Evolutionary conservation across 2,113 vertebrate genomes (phyloP), one percentile per base, ranked within the genome.

Genomic region (Cinclus mexicanus): DNA sequence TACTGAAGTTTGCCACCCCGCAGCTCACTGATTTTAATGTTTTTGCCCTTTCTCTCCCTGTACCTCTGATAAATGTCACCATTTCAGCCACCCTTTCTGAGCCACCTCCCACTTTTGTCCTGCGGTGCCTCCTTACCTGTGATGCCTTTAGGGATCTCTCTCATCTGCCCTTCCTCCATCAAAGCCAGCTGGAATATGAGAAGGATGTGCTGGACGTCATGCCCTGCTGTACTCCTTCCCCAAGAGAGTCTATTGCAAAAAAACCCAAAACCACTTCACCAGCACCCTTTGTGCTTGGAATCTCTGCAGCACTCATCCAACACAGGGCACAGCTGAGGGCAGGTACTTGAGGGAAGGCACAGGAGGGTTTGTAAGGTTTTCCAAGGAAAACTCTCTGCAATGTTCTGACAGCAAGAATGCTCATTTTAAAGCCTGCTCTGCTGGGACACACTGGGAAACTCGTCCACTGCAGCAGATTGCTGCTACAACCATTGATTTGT

Each of bases 371-470:
- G 28, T 4, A 14, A 37, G 85, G 56, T 15, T 10, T 14, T n/a
- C 74, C 68, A 91, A 93, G 39, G 75, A 94, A 87, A 79, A 28
- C 20, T 15, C 44, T 5, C 46, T 46, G 11, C 20, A 49, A 3
- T 0, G 4, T 7, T 14, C 24, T 23, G 52, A 47, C 41, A 52
- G 8, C 72, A 56, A 14, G 1, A 64, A 14, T 1, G 21, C 20
- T 90, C 70, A 33, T 79, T 79, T 42, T 14, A 50, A 53, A 68
- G 5, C 14, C 46, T 23, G 6, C 6, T 12, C 15, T 11, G 17
- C 42, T 25, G 79, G 55, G 28, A 69, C 11, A 67, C 6, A 8
- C 0, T 0, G 29, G 67, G 3, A 35, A 70, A 63, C 20, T 0
- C 17, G 13, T 29, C 29, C 11, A 18, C 29, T 72, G 16, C 16